Evolutionary conservation across 2,888 invertebrate genomes (phyloP), one percentile per base, ranked within the genome.

Genomic region (Allolobophora icterica): DNA sequence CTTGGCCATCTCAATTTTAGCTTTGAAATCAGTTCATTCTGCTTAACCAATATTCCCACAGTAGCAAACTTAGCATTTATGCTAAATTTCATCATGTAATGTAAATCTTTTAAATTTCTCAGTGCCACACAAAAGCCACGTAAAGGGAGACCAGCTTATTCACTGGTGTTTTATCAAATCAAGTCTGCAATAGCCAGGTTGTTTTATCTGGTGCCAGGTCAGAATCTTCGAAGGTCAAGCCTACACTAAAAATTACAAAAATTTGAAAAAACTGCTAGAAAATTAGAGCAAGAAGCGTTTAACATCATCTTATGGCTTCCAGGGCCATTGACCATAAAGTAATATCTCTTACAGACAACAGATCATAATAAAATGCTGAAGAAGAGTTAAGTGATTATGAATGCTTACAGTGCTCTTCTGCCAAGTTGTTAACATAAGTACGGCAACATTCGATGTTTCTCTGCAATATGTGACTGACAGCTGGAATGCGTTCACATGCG

Each of bases 381-480:
- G 17, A n/a, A n/a, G n/a, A 71, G 17, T 71, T 30, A 71, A n/a
- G 71, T 71, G 71, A 71, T 71, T n/a, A n/a, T n/a, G 71, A 30
- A 71, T n/a, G n/a, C 71, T n/a, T 71, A 71, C 71, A 71, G n/a
- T 71, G 71, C 1, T 71, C 71, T 71, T 71, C 71, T 71, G 71
- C n/a, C 71, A 71, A 71, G n/a, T 71, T 13, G n/a, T 71, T 71
- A 71, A 71, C 71, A 71, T 71, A 71, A 71, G 30, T n/a, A 11
- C 71, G 71, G n/a, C 71, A 71, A 71, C 71, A 13, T 71, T 71
- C 71, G n/a, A 71, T 71, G 71, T n/a, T 71, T 71, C 71, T 71
- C n/a, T 71, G 71, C 71, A 71, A 71, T 1, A 71, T 6, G n/a
- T 13, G 13, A 11, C 13, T 71, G 71, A 71, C 71, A 71, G n/a